phyloP scores from a whole-genome alignment of 2,888 invertebrate species.

The Oscheius onirici region DNA sequence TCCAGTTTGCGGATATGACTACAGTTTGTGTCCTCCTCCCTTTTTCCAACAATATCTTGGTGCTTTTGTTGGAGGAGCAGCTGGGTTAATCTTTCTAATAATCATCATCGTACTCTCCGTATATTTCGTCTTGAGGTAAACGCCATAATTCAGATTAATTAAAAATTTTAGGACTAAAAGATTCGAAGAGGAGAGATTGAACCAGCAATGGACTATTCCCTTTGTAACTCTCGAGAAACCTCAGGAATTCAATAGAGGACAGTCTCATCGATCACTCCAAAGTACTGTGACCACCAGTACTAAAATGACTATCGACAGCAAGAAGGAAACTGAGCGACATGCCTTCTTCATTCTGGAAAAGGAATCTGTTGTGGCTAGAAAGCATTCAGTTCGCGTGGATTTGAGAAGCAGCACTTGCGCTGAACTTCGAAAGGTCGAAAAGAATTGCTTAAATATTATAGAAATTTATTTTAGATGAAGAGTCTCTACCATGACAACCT shows the following conservation, averaged over 20 bases:
- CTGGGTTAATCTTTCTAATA: slow-evolving; percentile 12
- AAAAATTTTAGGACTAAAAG: slow-evolving; percentile 36
- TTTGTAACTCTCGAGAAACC: slow-evolving; percentile 37
- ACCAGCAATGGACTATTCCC: slow-evolving; percentile 50
- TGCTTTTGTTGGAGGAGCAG: neutral
- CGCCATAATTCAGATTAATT: neutral
- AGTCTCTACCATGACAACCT: slow-evolving; percentile 56
- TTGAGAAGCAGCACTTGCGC: neutral
- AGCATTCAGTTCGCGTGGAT: slow-evolving; percentile 33
- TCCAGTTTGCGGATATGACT: slow-evolving; percentile 24
- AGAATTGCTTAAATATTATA: too few species aligned
- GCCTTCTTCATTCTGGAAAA: slow-evolving; percentile 44
- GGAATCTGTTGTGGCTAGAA: slow-evolving; percentile 53
- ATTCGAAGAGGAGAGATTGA: slow-evolving; percentile 44
- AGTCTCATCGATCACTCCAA: slow-evolving; percentile 33
- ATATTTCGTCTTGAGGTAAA: neutral
- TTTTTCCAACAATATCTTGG: slow-evolving; percentile 17
- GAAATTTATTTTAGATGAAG: slow-evolving; percentile 48
- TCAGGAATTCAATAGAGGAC: slow-evolving; percentile 16
- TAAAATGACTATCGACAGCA: slow-evolving; percentile 47
- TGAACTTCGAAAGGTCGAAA: slow-evolving; percentile 31
- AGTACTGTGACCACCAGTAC: slow-evolving; percentile 46
- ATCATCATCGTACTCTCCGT: neutral
- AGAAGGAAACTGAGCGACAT: slow-evolving; percentile 52
- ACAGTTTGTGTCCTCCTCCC: neutral